Base-by-base conservation (phyloP, 1,140 invertebrate genomes). In the Lasaia peninsularis region DNA sequence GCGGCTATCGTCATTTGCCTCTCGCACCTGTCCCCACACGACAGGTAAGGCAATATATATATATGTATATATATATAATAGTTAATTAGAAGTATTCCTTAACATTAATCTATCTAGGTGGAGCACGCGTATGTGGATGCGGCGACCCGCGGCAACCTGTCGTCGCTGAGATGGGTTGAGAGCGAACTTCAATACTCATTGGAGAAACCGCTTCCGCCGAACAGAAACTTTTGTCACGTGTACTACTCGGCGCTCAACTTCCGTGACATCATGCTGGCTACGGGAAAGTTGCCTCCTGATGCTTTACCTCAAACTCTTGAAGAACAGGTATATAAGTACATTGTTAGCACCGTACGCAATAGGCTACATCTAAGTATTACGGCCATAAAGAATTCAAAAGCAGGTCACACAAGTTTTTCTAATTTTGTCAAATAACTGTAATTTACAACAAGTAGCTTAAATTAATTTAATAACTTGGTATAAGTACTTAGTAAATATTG, bases 251-350 rank as follows among this genome's bases (percentile, higher is more conserved):
- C 98, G 18, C 91, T 99, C 3, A 99, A 99, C 88, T 99, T 99
- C 94, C 93, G 98, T 58, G 98, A 99, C 82, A 94, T 99, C 35
- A 99, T 99, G 98, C 89, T 99, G 63, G 97, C 98, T 1, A 97
- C 96, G 16, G 98, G 98, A 60, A 98, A 98, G 89, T 91, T 99
- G 31, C 95, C 97, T 21, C 96, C 97, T 20, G 97, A 99, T 91
- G 96, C 98, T 34, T 91, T 99, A 34, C 98, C 98, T 37, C 96
- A 96, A 64, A 92, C 96, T 77, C 85, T 96, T 37, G 94, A 94
- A 12, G 92, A 92, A 58, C 77, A 87, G 74, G 84, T 24, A 24
- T 35, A 20, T n/a, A n/a, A n/a, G n/a, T n/a, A n/a, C n/a, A n/a
- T n/a, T n/a, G n/a, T n/a, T n/a, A n/a, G n/a, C n/a, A n/a, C n/a